A percentile compares a stretch with the other conserved stretches of the same genome.
Evolutionary conservation across 2,113 vertebrate genomes (phyloP).

Genomic region (Xiphophorus maculatus): DNA sequence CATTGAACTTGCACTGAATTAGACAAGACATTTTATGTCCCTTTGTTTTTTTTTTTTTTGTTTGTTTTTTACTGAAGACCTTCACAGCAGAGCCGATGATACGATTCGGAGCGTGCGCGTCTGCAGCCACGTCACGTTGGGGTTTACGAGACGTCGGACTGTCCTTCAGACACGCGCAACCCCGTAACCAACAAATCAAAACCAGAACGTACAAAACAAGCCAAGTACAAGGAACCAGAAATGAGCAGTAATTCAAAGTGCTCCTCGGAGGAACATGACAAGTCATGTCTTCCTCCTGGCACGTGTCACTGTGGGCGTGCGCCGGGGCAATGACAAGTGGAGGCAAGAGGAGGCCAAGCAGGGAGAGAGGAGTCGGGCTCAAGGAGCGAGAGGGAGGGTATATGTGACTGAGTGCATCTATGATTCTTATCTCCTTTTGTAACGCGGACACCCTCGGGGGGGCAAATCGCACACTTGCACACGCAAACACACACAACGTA

Average conservation of each 20-base stretch:
- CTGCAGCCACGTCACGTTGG: not conserved
- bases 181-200: constrained; percentile 16
- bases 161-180: constrained; percentile 12
- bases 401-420: constrained; percentile 50
- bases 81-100: constrained; percentile 24
- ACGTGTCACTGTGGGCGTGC: constrained; percentile 37
- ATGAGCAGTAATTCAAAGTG: constrained; percentile 60
- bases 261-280: constrained; percentile 47
- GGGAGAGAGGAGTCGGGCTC: constrained; percentile 29
- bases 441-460: constrained; percentile 38
- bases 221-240: constrained; percentile 35
- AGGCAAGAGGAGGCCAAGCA: constrained; percentile 19
- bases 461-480: constrained; percentile 19
- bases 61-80: not conserved
- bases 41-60: constrained; percentile 25
- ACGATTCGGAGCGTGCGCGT: constrained; percentile 4
- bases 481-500: constrained; percentile 36
- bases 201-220: constrained; percentile 5
- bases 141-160: constrained; percentile 20
- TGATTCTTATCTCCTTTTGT: constrained; percentile 54
- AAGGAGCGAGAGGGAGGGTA: constrained; percentile 26
- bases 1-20: not conserved
- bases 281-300: constrained; percentile 43
- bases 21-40: not conserved
- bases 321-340: constrained; percentile 48